Percentiles rank a stretch among this genome's conserved stretches.
These are phyloP conservation scores for Ctena decussata DNA, from an alignment of 2,888 invertebrate genomes.

Conservation along the genomic window DNA sequence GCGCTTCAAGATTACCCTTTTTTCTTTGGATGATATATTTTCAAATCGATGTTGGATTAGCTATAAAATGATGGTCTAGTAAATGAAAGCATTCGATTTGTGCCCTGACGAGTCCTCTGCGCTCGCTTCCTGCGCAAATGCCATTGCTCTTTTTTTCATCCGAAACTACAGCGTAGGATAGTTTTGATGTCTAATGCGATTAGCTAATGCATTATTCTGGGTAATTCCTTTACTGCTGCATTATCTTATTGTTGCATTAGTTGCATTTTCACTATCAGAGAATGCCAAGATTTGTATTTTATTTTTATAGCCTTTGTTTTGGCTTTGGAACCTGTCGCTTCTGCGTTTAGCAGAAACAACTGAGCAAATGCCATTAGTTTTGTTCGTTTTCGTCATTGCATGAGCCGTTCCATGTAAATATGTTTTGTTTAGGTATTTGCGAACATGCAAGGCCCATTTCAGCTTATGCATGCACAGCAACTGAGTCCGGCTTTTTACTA, in stretches of 20 bases:
- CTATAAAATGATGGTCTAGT: neutral
- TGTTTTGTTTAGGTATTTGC: too few species aligned
- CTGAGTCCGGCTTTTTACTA: too few species aligned
- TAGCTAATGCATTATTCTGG: constrained; percentile 1
- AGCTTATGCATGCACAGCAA: too few species aligned
- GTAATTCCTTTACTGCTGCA: neutral
- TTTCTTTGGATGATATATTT: neutral
- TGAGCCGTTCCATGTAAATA: too few species aligned
- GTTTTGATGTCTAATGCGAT: constrained; percentile 9
- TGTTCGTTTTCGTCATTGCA: too few species aligned
- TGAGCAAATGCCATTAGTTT: too few species aligned
- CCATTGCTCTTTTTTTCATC: neutral
- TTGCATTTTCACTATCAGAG: neutral
- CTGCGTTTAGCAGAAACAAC: too few species aligned
- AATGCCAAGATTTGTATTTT: neutral
- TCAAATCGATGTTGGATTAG: neutral
- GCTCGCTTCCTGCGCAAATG: neutral
- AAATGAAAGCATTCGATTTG: neutral
- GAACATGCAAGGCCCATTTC: too few species aligned
- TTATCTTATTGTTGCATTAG: neutral
- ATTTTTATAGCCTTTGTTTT: too few species aligned
- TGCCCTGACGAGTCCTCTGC: neutral
- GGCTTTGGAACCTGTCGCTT: too few species aligned
- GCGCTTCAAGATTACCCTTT: neutral
- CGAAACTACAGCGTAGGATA: neutral